These are phyloP conservation scores for Ariolimax columbianus DNA, from an alignment of 2,888 invertebrate genomes.

Conservation along the genomic window DNA sequence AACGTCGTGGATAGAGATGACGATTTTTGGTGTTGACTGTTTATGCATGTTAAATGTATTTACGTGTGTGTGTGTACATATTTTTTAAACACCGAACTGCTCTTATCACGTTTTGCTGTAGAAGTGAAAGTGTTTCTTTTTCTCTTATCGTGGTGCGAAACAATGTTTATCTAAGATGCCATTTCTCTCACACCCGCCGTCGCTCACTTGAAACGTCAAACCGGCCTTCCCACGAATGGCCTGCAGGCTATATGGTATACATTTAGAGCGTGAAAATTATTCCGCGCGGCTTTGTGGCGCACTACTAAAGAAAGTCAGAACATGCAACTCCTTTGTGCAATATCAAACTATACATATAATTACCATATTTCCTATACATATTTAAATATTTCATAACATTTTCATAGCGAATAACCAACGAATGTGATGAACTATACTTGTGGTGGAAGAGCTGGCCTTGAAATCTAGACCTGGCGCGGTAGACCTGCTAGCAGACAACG, in stretches of 20 bases:
- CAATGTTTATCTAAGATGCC: too few relatives aligned
- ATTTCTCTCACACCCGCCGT: background rate
- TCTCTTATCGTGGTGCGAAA: too few relatives aligned
- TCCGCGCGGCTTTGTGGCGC: background rate
- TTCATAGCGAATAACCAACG: background rate
- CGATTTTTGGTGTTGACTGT: too few relatives aligned
- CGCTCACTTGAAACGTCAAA: background rate
- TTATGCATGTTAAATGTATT: too few relatives aligned
- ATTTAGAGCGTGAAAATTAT: background rate
- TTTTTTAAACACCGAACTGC: too few relatives aligned
- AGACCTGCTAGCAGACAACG: background rate
- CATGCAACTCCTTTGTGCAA: background rate
- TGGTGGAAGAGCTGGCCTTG: background rate
- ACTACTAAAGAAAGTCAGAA: background rate
- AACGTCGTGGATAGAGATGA: too few relatives aligned
- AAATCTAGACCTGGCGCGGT: too few relatives aligned
- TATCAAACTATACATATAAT: background rate
- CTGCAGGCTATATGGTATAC: background rate
- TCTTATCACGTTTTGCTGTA: too few relatives aligned
- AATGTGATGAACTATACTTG: background rate
- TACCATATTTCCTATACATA: background rate
- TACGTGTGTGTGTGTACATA: too few relatives aligned
- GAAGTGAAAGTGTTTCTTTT: too few relatives aligned
- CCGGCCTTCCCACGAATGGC: conserved; percentile 12
- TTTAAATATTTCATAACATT: too few relatives aligned